Base-by-base conservation (phyloP, 2,797 vertebrate species). In the Picus viridis region DNA sequence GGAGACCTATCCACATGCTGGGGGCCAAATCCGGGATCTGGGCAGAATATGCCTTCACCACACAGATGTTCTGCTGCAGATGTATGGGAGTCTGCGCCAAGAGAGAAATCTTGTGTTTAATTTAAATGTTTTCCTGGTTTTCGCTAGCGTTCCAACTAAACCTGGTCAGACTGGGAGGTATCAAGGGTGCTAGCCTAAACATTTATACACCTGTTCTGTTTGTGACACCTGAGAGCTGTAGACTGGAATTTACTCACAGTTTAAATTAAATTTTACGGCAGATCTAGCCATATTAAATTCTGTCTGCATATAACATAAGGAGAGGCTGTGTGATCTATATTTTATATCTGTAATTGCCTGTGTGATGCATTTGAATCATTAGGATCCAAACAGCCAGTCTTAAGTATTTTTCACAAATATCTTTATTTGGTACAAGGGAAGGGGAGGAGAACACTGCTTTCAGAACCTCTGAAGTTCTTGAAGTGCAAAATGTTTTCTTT, bases 401-500 rank as follows among this genome's bases (percentile, higher is more conserved):
- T 67, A 94, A 36, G 51, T 26, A 3, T 77, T 86, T 58, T 59
- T 72, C 47, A 75, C 64, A 90, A 88, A 72, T n/a, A 41, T 13
- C 63, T 68, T 12, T 27, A 6, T 73, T 75, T 32, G 47, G 18
- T 54, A 17, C 12, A 63, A 27, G 59, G 29, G 8, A 3, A 72
- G 23, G 23, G 54, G 45, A 78, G 64, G 71, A 71, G 11, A 88
- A 29, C 17, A 58, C 47, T 79, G 27, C 81, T 92, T 92, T 56
- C 68, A 64, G 89, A 89, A 72, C 17, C 22, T 91, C 64, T 88
- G 47, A 94, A 93, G 81, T 87, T 89, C 85, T 93, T 90, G 58
- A 93, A 86, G 58, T 73, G 54, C 59, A 77, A 80, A 85, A 83
- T 94, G 39, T 67, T 94, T 95, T 94, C 96, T 97, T 89, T 94